Evolutionary conservation across 2,888 invertebrate species (phyloP), one percentile per base, ranked within the genome.

Genomic region (Heliconius hortense): DNA sequence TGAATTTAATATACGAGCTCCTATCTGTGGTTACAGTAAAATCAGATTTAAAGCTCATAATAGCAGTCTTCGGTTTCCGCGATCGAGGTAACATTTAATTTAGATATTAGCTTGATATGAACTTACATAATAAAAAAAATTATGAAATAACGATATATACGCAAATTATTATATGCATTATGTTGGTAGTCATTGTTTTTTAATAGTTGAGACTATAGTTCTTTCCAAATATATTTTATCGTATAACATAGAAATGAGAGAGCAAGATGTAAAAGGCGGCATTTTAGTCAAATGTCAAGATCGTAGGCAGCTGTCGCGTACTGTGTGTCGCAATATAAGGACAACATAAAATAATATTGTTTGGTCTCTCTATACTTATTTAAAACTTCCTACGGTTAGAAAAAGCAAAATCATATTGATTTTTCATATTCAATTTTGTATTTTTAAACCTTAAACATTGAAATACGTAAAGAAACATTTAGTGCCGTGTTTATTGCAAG

Each of bases 201-300:
- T 43, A 62, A 43, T 62, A 28, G 26, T 48, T 10, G 4, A 21
- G 11, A 15, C 56, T 56, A 56, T 35, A 21, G 10, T 5, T 28
- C 10, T 4, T 15, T 43, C 18, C n/a, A 53, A 64, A 35, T 48
- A 7, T 48, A 4, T 31, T 24, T 63, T 59, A 39, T 24, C 26
- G 4, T n/a, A n/a, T 60, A 43, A 28, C 28, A 63, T 62, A 67
- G 18, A 48, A 62, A 18, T 69, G 60, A 62, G 70, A 72, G 10
- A 31, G 59, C 60, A 10, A 74, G 63, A 75, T 75, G 59, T 28
- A 67, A 71, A 26, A 67, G 59, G 60, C 62, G 79, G 78, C 79
- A 78, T 81, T 82, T 76, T 79, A 80, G 79, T 75, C 79, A 85
- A 86, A 85, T 85, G 86, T 85, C 85, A 86, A 86, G 85, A 86